Percentiles rank a stretch among this genome's conserved stretches.
These are phyloP conservation scores for Melanaphis sacchari DNA, from an alignment of 1,140 invertebrate genomes.

Conservation along the genomic window DNA sequence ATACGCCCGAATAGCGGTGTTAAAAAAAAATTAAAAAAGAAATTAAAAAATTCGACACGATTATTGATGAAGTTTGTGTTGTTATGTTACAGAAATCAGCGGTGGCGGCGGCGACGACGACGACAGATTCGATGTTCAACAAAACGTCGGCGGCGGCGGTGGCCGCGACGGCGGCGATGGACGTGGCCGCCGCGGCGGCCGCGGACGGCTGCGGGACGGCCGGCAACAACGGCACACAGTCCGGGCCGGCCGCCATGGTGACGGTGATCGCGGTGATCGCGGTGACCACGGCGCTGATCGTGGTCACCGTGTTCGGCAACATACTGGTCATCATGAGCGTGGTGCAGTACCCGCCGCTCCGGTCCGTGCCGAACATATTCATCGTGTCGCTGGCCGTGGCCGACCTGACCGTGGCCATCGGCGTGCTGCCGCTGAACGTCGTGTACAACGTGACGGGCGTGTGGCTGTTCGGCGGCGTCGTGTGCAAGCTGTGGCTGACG, in stretches of 20 bases:
- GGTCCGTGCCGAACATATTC: constrained; percentile 98
- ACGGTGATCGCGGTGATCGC: constrained; percentile 68
- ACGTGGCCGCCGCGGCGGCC: not conserved
- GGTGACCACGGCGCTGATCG: constrained; percentile 80
- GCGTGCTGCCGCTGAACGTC: constrained; percentile 96
- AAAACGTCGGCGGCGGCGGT: not conserved
- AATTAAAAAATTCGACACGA: too few relatives aligned
- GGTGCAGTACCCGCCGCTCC: constrained; percentile 93
- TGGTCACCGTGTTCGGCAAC: constrained; percentile 93
- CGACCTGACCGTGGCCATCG: constrained; percentile 93
- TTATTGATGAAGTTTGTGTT: too few relatives aligned
- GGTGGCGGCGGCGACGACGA: not conserved
- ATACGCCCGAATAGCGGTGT: too few relatives aligned
- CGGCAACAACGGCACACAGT: constrained; percentile 64
- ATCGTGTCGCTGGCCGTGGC: constrained; percentile 97
- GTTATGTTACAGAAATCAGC: not conserved
- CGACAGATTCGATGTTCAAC: not conserved
- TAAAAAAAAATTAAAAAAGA: too few relatives aligned
- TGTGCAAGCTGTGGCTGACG: constrained; percentile 96
- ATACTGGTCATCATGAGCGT: constrained; percentile 94
- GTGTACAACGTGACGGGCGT: constrained; percentile 87
- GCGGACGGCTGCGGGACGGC: too few relatives aligned
- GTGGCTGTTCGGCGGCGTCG: constrained; percentile 89
- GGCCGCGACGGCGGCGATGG: not conserved
- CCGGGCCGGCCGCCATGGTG: constrained; percentile 80